Conservation (phyloP, 2,888 invertebrate genomes). For the Drosophila pseudotalamancana region DNA sequence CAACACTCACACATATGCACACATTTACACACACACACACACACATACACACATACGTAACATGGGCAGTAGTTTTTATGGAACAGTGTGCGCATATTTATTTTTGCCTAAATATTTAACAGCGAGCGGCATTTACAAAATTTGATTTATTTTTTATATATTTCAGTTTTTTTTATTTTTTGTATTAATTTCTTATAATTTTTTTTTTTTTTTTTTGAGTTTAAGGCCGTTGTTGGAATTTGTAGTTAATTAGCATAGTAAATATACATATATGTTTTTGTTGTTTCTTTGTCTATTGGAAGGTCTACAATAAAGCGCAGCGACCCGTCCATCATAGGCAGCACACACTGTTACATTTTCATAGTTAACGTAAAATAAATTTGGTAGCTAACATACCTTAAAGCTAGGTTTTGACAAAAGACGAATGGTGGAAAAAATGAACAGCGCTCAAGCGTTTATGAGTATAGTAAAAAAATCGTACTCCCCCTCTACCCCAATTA, state of each 20-base stretch:
- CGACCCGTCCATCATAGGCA: conserved; percentile 45
- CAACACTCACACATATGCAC: conserved; percentile 19
- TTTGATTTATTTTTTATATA: conserved; percentile 12
- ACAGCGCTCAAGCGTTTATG: conserved; percentile 62
- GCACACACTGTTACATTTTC: conserved; percentile 66
- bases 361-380: conserved; percentile 52
- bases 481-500: not conserved
- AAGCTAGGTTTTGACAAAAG: conserved; percentile 57
- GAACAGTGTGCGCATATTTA: conserved; percentile 67
- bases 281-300: conserved; percentile 60
- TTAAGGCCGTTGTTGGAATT: conserved; percentile 77
- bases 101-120: conserved; percentile 43
- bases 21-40: conserved; percentile 4
- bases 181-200: conserved; percentile 1
- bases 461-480: conserved; percentile 49
- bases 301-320: conserved; percentile 67
- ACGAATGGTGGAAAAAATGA: conserved; percentile 44
- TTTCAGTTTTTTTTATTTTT: conserved; percentile 9
- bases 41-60: conserved; percentile 29
- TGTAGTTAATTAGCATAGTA: conserved; percentile 51
- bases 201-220: conserved; percentile 16
- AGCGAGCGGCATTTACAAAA: conserved; percentile 47
- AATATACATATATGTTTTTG: conserved; percentile 19
- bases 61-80: conserved; percentile 73
- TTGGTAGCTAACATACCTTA: conserved; percentile 42